Conservation (phyloP, 1,140 invertebrate genomes). For the Eubasilissa regina region DNA sequence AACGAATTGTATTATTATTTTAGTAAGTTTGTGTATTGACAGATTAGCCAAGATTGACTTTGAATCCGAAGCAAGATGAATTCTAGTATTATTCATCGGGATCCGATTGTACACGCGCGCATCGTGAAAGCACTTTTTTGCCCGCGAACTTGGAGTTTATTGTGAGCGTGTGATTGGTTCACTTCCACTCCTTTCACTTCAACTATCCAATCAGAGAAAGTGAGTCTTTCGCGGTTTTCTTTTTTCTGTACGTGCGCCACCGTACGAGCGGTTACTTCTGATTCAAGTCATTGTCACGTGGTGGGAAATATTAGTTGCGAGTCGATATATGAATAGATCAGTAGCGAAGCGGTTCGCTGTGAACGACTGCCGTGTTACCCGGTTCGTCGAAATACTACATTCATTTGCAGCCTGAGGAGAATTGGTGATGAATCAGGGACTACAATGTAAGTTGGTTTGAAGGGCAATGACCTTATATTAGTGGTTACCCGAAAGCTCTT, state of each 20-base stretch:
- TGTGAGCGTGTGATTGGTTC: conserved; percentile 42
- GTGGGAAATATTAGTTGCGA: conserved; percentile 52
- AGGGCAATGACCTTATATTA: neutral
- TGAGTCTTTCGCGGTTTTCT: conserved; percentile 48
- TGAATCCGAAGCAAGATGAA: conserved; percentile 16
- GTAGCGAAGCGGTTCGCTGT: conserved; percentile 29
- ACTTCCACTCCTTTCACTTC: conserved; percentile 44
- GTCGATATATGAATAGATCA: conserved; percentile 35
- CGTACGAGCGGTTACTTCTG: conserved; percentile 47
- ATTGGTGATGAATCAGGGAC: neutral
- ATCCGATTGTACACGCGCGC: conserved; percentile 13
- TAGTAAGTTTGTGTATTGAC: conserved; percentile 41
- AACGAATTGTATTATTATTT: conserved; percentile 2
- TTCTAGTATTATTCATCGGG: conserved; percentile 5
- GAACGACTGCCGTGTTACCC: conserved; percentile 3
- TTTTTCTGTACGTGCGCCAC: conserved; percentile 41
- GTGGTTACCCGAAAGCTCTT: neutral
- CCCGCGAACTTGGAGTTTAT: conserved; percentile 34
- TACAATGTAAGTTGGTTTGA: neutral
- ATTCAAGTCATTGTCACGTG: conserved; percentile 46
- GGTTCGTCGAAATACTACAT: conserved; percentile 6
- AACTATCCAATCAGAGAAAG: conserved; percentile 54
- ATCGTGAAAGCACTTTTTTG: conserved; percentile 45
- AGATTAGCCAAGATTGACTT: neutral
- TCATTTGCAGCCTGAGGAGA: neutral